phyloP scores from a whole-genome alignment of 2,888 invertebrate genomes.

The Netelia melanura region DNA sequence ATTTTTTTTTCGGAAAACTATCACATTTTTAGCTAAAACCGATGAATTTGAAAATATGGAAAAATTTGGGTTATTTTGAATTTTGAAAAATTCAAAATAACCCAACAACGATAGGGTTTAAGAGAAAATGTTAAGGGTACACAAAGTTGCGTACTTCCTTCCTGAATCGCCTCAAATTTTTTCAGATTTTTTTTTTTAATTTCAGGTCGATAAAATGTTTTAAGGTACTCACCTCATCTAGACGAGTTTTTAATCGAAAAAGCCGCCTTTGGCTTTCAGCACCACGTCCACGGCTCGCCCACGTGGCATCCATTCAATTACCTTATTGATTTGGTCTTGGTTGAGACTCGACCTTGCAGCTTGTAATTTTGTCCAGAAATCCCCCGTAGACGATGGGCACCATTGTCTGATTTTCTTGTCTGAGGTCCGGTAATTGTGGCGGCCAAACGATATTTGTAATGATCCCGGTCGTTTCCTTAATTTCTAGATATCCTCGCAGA shows the following conservation, averaged over 20 bases:
- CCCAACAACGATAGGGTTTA: too few species aligned
- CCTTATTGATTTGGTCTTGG: slow-evolving; percentile 3
- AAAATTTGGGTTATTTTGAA: too few species aligned
- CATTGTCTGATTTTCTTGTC: slow-evolving; percentile 12
- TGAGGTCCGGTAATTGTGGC: slow-evolving; percentile 31
- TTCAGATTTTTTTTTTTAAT: slow-evolving; percentile 6
- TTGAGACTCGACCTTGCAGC: slow-evolving; percentile 16
- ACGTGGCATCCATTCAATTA: slow-evolving; percentile 4
- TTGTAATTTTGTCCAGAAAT: too few species aligned
- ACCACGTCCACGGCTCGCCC: not conserved
- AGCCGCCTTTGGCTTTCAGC: too few species aligned
- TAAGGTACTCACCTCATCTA: too few species aligned
- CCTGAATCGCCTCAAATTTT: slow-evolving; percentile 4
- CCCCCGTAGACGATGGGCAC: slow-evolving; percentile 6
- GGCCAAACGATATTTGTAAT: slow-evolving; percentile 33
- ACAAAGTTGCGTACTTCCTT: not conserved
- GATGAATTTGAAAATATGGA: too few species aligned
- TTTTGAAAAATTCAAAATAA: slow-evolving; percentile 16
- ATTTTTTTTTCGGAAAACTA: slow-evolving; percentile 20
- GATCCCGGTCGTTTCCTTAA: slow-evolving; percentile 19
- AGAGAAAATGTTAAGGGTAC: slow-evolving; percentile 17
- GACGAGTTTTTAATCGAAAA: too few species aligned
- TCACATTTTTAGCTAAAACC: slow-evolving; percentile 9
- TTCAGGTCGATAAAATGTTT: too few species aligned
- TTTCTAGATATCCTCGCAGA: slow-evolving; percentile 63